These are phyloP conservation scores for Scaeva pyrastri DNA, from an alignment of 2,888 invertebrate genomes.

Conservation along the genomic window DNA sequence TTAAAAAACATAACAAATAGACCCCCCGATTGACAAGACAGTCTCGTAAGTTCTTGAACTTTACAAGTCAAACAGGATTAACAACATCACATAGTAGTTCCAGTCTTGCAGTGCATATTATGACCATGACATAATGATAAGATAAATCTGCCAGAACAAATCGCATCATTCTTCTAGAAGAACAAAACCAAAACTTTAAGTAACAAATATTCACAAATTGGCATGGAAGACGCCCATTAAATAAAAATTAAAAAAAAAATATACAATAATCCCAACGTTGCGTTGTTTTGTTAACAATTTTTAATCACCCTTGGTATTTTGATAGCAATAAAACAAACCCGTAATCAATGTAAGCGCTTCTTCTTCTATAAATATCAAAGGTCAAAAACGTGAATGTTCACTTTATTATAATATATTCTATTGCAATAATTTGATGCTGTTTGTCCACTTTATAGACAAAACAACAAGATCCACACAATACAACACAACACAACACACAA, in stretches of 20 bases:
- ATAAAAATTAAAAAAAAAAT: not conserved
- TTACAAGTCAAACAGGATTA: conserved; percentile 21
- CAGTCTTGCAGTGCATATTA: not conserved
- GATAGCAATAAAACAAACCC: conserved; percentile 53
- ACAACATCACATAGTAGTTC: not conserved
- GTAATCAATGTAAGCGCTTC: conserved; percentile 55
- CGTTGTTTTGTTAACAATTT: not conserved
- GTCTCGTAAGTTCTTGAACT: not conserved
- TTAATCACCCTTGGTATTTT: conserved; percentile 55
- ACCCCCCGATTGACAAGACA: not conserved
- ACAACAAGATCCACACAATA: conserved; percentile 18
- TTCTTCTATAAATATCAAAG: conserved; percentile 65
- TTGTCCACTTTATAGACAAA: conserved; percentile 58
- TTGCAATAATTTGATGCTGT: conserved; percentile 30
- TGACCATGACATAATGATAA: conserved; percentile 26
- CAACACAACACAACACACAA: conserved; percentile 7
- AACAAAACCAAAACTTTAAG: not conserved
- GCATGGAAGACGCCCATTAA: conserved; percentile 6
- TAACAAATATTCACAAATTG: not conserved
- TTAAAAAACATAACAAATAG: too few relatives aligned
- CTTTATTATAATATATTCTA: conserved; percentile 30
- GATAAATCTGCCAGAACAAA: conserved; percentile 1
- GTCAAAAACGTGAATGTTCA: conserved; percentile 64
- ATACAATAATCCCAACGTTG: not conserved
- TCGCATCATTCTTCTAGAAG: not conserved